Conservation (phyloP, 2,888 invertebrate species). For the Drosophila birchii region DNA sequence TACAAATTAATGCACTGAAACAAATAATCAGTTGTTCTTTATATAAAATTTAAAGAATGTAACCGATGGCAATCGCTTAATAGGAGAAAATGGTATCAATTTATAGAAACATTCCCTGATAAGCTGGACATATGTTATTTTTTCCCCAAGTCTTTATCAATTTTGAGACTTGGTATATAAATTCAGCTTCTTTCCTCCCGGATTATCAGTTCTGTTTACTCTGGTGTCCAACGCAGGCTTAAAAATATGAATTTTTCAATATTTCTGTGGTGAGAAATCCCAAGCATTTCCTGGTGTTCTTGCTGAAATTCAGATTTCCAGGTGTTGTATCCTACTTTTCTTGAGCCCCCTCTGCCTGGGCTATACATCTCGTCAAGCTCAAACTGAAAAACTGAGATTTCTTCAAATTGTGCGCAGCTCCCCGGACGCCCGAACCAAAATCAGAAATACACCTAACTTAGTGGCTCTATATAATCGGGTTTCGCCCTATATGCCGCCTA, state of each 20-base stretch:
- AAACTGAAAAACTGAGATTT: not conserved
- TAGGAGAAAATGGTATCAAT: not conserved
- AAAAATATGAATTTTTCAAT: not conserved
- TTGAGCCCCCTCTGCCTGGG: not conserved
- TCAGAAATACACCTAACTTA: not conserved
- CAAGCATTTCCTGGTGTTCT: too few species aligned
- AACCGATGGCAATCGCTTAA: not conserved
- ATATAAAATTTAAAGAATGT: not conserved
- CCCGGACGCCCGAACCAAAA: not conserved
- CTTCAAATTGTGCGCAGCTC: not conserved
- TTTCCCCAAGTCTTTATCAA: not conserved
- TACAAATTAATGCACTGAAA: not conserved
- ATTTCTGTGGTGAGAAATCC: not conserved
- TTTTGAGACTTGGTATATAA: not conserved
- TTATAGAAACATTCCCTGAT: not conserved
- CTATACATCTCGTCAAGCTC: not conserved
- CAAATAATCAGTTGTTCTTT: not conserved
- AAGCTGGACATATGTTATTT: not conserved
- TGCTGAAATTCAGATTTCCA: not conserved
- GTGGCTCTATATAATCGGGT: slow-evolving; percentile 5
- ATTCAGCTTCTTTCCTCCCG: not conserved
- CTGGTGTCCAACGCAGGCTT: too few species aligned
- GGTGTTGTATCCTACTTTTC: not conserved
- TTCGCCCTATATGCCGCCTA: not conserved
- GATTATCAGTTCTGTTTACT: slow-evolving; percentile 5